Evolutionary conservation across 2,113 vertebrate species (phyloP).

Genomic region (Tringa solitaria): DNA sequence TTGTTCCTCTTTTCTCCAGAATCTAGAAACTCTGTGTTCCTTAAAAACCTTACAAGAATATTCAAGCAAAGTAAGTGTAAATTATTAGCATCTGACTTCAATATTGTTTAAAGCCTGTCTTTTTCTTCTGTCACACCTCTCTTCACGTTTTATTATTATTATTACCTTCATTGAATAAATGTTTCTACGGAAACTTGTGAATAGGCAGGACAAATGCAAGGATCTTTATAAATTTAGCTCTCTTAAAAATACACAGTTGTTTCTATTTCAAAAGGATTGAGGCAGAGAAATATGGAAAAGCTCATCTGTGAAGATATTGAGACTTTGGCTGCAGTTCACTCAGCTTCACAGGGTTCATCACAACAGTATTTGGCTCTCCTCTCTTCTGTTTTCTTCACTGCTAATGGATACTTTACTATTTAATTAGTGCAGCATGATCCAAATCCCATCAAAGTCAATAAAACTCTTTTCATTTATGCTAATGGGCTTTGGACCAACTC

Average conservation of each 20-base stretch:
- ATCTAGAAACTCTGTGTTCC: background rate
- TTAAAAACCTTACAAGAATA: background rate
- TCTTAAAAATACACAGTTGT: background rate
- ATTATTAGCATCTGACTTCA: background rate
- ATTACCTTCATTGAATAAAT: background rate
- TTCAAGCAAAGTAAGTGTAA: background rate
- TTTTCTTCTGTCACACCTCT: background rate
- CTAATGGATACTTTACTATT: constrained; percentile 60
- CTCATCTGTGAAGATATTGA: background rate
- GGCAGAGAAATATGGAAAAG: background rate
- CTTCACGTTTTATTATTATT: background rate
- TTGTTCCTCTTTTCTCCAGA: background rate
- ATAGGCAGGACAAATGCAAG: background rate
- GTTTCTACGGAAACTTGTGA: background rate
- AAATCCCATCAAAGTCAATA: constrained; percentile 63
- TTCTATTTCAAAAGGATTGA: background rate
- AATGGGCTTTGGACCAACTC: constrained; percentile 33
- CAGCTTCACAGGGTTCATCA: constrained; percentile 1
- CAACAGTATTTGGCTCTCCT: constrained; percentile 15
- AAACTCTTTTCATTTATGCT: constrained; percentile 52
- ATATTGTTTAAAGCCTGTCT: background rate
- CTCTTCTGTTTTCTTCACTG: constrained; percentile 40
- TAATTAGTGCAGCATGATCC: constrained; percentile 52
- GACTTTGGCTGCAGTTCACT: constrained; percentile 41
- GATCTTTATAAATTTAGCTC: background rate